Percentiles rank a stretch among this genome's conserved stretches.
Evolutionary conservation across 2,113 vertebrate genomes (phyloP).

Genomic region (Rhea americana): DNA sequence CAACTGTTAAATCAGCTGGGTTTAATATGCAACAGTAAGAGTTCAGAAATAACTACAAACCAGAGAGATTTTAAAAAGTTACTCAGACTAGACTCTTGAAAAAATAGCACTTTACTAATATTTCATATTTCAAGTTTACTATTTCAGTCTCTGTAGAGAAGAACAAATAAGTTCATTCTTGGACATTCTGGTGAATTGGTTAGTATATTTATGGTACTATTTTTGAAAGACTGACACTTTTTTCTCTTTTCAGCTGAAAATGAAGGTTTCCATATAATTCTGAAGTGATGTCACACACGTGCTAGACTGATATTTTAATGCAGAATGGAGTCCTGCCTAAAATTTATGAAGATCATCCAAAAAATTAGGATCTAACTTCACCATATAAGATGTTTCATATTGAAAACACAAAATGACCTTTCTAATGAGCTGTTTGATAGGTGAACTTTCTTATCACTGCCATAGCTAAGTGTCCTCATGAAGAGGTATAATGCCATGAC

Average conservation of each 20-base stretch:
- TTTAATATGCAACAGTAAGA: neutral
- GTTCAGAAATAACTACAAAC: neutral
- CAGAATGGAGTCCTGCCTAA: slow-evolving; percentile 75
- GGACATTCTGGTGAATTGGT: accelerated
- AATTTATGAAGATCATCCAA: slow-evolving; percentile 72
- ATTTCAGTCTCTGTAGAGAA: neutral
- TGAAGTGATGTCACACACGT: slow-evolving; percentile 83
- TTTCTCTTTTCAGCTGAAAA: slow-evolving; percentile 84
- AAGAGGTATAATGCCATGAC: slow-evolving; percentile 46
- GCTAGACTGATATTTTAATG: slow-evolving; percentile 48
- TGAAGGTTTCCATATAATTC: slow-evolving; percentile 92
- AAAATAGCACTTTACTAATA: neutral
- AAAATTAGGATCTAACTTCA: slow-evolving; percentile 79
- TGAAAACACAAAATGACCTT: slow-evolving; percentile 83
- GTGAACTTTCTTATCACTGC: slow-evolving; percentile 76
- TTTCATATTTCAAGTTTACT: accelerated
- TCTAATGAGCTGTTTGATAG: slow-evolving; percentile 74
- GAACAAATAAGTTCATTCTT: accelerated
- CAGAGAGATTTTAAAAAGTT: neutral
- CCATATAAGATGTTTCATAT: slow-evolving; percentile 85
- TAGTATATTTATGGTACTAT: accelerated
- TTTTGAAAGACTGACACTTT: neutral
- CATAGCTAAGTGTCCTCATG: slow-evolving; percentile 66
- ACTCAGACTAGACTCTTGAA: neutral
- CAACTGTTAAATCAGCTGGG: neutral